A percentile compares a stretch with the other conserved stretches of the same genome.
phyloP scores from a whole-genome alignment of 2,888 invertebrate species.

The Griposia aprilina region DNA sequence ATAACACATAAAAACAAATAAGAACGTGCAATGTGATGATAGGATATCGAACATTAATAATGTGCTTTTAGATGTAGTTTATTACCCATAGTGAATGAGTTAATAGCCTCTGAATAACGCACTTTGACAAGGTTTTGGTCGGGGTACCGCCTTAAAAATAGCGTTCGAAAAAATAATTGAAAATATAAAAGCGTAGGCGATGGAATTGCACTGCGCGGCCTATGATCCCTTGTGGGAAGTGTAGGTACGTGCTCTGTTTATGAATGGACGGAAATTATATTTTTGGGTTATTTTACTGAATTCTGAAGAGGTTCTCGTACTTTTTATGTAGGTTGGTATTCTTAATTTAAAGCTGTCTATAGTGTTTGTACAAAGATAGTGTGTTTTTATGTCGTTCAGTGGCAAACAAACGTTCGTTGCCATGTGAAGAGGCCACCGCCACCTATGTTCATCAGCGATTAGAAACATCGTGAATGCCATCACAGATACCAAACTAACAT shows the following conservation, averaged over 20 bases:
- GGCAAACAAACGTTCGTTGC: neutral
- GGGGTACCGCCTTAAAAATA: too few relatives aligned
- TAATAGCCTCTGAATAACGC: too few relatives aligned
- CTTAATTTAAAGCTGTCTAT: neutral
- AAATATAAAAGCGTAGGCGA: conserved; percentile 20
- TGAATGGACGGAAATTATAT: conserved; percentile 26
- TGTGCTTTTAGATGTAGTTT: too few relatives aligned
- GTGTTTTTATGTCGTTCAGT: neutral
- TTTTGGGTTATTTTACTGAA: conserved; percentile 19
- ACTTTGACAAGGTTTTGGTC: too few relatives aligned
- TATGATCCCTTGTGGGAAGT: conserved; percentile 39
- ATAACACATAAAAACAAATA: too few relatives aligned
- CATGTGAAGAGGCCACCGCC: neutral
- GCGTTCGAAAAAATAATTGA: conserved; percentile 4
- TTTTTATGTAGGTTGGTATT: neutral
- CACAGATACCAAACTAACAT: too few relatives aligned
- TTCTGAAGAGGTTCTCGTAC: neutral
- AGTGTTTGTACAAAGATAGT: too few relatives aligned
- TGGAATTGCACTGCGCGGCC: conserved; percentile 45
- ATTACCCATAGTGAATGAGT: too few relatives aligned
- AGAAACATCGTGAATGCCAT: neutral
- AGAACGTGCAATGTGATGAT: too few relatives aligned
- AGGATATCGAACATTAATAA: too few relatives aligned
- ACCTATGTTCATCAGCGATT: neutral
- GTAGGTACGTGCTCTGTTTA: conserved; percentile 40